Base-by-base conservation (phyloP, 2,797 vertebrate genomes). In the Vespertilio murinus region DNA sequence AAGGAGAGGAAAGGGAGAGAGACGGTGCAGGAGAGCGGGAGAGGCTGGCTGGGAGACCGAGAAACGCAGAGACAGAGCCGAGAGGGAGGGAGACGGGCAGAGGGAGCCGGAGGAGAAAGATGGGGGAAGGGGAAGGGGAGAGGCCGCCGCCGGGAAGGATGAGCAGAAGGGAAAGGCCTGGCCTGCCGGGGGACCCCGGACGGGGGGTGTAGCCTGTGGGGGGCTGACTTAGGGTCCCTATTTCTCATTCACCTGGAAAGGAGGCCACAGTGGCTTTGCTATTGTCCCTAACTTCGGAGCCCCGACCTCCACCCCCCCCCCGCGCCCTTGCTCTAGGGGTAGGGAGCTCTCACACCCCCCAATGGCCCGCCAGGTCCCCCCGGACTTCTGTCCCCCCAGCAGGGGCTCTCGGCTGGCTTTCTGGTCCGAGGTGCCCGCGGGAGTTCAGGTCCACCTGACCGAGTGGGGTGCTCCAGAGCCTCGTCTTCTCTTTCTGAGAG, bases 191-290 rank as follows among this genome's bases (percentile, higher is more conserved):
- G 56, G 49, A 17, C 25, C 0, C 12, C 3, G 13, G 65, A 6
- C 4, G 11, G 33, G 69, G 45, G 45, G 9, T 9, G 18, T 30
- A 18, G 30, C 61, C 69, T 35, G 74, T 6, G 33, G 30, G 2
- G 22, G 75, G 47, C 70, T 88, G 45, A n/a, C 82, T 67, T 33
- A 65, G 65, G 30, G 13, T 17, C 54, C 54, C 8, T 5, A 5
- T 75, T 73, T 90, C 70, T 75, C 70, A 25, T 80, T 93, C 74
- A 75, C 75, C 77, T 91, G 61, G 79, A 94, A 80, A 81, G 35
- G 6, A 14, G 35, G n/a, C 52, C 11, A 9, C n/a, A 5, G 40
- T 45, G 64, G 40, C 22, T 30, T 28, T 61, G 59, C 59, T 52
- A 30, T 17, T 79, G 40, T 35, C 14, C 0, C 49, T 47, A 65